phyloP scores from a whole-genome alignment of 23 tunicate species.

The Styela plicata region DNA sequence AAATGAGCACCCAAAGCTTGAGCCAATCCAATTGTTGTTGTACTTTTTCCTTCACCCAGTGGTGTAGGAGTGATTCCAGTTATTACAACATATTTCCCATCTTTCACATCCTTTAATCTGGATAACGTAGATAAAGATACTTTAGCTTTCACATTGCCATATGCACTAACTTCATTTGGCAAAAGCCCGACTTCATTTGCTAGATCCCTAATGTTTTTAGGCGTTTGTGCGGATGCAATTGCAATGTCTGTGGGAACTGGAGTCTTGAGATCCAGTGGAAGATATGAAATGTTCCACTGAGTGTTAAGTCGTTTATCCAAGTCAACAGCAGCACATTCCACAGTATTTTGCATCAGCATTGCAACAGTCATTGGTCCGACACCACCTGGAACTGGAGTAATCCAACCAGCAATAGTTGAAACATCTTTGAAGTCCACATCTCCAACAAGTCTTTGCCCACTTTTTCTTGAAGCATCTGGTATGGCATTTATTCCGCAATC shows the following conservation, averaged over 20 bases:
- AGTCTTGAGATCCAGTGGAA: conserved; percentile 52
- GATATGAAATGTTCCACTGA: conserved; percentile 55
- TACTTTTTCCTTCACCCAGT: conserved; percentile 98
- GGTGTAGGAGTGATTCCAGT: conserved; percentile 99
- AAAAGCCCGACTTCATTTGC: conserved; percentile 85
- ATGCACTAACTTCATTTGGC: conserved; percentile 69
- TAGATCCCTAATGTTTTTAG: conserved; percentile 68
- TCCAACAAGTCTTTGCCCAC: conserved; percentile 81
- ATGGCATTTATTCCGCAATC: conserved; percentile 97
- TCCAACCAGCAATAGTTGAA: conserved; percentile 70
- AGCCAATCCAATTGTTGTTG: conserved; percentile 93
- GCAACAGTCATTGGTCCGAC: conserved; percentile 99
- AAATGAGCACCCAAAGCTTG: conserved; percentile 98
- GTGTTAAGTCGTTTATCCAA: conserved; percentile 37
- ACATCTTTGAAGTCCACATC: conserved; percentile 78
- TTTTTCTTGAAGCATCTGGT: conserved; percentile 79
- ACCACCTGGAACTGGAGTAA: conserved; percentile 99
- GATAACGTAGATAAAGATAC: conserved; percentile 75
- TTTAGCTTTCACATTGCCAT: conserved; percentile 96
- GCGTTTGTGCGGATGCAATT: conserved; percentile 81
- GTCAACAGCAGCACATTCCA: conserved; percentile 61
- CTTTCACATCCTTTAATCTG: conserved; percentile 58
- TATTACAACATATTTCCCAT: conserved; percentile 93
- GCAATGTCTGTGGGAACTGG: conserved; percentile 98
- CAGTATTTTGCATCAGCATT: conserved; percentile 95